A percentile compares a stretch with the other conserved stretches of the same genome.
phyloP scores from a whole-genome alignment of 2,113 vertebrate genomes.

The Clarias macrocephalus region DNA sequence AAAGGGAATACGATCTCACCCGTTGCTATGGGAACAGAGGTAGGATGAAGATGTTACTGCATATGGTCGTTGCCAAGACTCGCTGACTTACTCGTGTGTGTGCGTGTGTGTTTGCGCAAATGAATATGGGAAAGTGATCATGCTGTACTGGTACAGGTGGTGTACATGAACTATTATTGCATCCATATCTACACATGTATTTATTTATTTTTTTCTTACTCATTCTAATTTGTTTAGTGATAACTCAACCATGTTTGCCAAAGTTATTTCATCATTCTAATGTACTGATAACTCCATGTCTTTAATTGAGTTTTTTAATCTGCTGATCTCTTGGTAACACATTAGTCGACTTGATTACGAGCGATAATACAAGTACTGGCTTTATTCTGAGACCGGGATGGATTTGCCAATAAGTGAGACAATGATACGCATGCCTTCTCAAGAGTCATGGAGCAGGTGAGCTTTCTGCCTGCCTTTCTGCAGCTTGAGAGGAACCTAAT shows the following conservation, averaged over 20 bases:
- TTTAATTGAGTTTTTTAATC: conserved; percentile 54
- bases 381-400: conserved; percentile 60
- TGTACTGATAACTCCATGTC: conserved; percentile 62
- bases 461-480: conserved; percentile 50
- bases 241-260: conserved; percentile 1
- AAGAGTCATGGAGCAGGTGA: conserved; percentile 46
- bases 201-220: conserved; percentile 38
- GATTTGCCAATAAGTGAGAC: conserved; percentile 68
- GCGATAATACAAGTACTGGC: conserved; percentile 64
- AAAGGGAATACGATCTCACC: conserved; percentile 73
- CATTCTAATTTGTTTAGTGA: conserved; percentile 46
- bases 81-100: conserved; percentile 49
- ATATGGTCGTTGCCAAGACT: conserved; percentile 66
- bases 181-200: conserved; percentile 50
- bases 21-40: conserved; percentile 79
- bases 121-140: conserved; percentile 45
- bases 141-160: conserved; percentile 48
- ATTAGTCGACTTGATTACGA: conserved; percentile 70
- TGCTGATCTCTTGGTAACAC: conserved; percentile 70
- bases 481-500: conserved; percentile 69
- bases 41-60: conserved; percentile 75
- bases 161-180: conserved; percentile 47
- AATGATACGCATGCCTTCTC: conserved; percentile 67
- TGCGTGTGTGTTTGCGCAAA: conserved; percentile 47
- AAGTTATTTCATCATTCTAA: conserved; percentile 29